Base-by-base conservation (phyloP, 2,888 invertebrate species). In the Heliothis peltigera region DNA sequence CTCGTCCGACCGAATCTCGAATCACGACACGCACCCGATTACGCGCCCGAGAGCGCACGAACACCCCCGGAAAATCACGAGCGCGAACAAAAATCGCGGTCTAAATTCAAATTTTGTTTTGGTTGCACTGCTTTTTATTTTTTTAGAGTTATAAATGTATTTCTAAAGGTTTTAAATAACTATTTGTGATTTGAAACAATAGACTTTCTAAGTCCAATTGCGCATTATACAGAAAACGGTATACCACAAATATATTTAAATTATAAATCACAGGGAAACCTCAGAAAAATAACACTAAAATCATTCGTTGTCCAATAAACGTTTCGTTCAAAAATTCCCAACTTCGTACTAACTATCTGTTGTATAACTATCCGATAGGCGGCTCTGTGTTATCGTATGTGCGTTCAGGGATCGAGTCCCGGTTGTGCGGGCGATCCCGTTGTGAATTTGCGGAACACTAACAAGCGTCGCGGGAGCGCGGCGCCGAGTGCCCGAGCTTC, bases 1-100 rank as follows among this genome's bases (percentile, higher is more conserved):
- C 96, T 97, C 97, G 97, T 97, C 97, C 94, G 97, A 97, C 96
- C 97, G 97, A 96, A 96, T 96, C 95, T 95, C 96, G 96, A 91
- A 89, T 87, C 90, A 86, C 89, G 87, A 85, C 87, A 86, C 84
- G 87, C 88, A 87, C 88, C 89, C 89, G 87, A 81, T 78, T 83
- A 87, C 83, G 88, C 91, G 89, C 89, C 87, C 91, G 90, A 86
- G 81, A 88, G 89, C 90, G 89, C 90, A 87, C 90, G 89, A 90
- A 87, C 89, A 86, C 88, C 76, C 84, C 82, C 89, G 89, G 85
- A 84, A 79, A 86, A 80, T 79, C 75, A 85, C 91, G 90, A 89
- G 84, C 83, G 71, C 62, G 65, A 61, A 65, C 80, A 79, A 70
- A 80, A 75, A 67, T 76, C 77, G 76, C 79, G 74, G 76, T 79